These are phyloP conservation scores for Megaptera novaeangliae DNA, from an alignment of 2,113 vertebrate species.

Conservation along the genomic window DNA sequence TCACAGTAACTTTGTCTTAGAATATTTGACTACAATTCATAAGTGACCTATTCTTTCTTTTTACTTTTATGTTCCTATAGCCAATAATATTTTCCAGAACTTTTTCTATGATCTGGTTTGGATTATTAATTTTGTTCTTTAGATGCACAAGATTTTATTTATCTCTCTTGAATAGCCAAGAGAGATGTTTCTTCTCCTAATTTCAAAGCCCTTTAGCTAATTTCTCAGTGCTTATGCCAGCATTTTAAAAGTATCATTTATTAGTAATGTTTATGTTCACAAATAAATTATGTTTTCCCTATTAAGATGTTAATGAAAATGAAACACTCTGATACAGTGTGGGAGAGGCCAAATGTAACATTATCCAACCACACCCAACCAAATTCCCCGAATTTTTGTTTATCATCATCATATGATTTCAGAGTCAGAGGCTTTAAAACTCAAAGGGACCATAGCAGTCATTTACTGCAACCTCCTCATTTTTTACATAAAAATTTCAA, in stretches of 20 bases:
- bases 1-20: neutral
- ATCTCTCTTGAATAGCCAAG: neutral
- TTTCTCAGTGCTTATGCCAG: neutral
- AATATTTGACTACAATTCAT: neutral
- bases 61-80: neutral
- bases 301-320: neutral
- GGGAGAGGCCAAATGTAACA: neutral
- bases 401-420: neutral
- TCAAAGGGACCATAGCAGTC: neutral
- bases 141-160: neutral
- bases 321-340: neutral
- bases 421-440: neutral
- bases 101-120: neutral
- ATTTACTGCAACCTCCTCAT: neutral
- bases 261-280: neutral
- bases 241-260: neutral
- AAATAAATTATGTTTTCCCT: neutral
- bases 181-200: neutral
- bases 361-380: conserved; percentile 35
- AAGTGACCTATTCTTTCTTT: neutral
- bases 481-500: neutral
- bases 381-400: conserved; percentile 41
- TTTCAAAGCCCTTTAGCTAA: neutral
- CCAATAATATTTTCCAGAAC: neutral
- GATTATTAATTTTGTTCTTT: neutral